These are phyloP conservation scores for Tenodera sinensis DNA, from an alignment of 2,888 invertebrate genomes.

Conservation along the genomic window DNA sequence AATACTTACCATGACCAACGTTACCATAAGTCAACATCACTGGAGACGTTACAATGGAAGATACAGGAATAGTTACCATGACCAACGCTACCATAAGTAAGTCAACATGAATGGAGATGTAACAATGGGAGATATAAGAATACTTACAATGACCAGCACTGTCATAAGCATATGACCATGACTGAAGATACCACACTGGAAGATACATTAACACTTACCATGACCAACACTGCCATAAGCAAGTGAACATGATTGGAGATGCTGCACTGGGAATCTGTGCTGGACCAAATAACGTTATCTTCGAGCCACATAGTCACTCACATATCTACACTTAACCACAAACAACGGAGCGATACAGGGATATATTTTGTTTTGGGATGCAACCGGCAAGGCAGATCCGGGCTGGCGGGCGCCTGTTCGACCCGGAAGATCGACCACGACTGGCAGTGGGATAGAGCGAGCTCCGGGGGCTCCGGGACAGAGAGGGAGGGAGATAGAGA, in stretches of 20 bases:
- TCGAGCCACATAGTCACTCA: neutral
- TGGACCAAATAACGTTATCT: neutral
- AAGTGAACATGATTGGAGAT: slow-evolving; percentile 33
- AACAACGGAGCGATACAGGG: neutral
- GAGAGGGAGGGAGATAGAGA: neutral
- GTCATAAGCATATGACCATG: slow-evolving; percentile 36
- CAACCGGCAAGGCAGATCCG: neutral
- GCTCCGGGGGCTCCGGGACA: neutral
- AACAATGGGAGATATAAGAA: neutral
- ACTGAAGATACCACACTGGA: neutral
- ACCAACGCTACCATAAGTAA: neutral
- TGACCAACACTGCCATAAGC: slow-evolving; percentile 36
- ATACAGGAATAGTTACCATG: neutral
- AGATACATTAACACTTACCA: slow-evolving; percentile 31
- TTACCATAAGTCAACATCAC: slow-evolving; percentile 35
- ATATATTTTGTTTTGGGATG: neutral
- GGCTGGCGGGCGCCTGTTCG: neutral
- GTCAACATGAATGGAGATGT: neutral
- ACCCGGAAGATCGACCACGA: slow-evolving; percentile 14
- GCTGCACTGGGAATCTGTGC: no score
- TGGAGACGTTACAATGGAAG: neutral
- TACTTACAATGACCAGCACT: slow-evolving; percentile 36
- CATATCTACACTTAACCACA: neutral
- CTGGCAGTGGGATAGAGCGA: neutral
- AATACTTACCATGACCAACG: slow-evolving; percentile 35